These are phyloP conservation scores for Pseudococcus longispinus DNA, from an alignment of 2,888 invertebrate species.

Conservation along the genomic window DNA sequence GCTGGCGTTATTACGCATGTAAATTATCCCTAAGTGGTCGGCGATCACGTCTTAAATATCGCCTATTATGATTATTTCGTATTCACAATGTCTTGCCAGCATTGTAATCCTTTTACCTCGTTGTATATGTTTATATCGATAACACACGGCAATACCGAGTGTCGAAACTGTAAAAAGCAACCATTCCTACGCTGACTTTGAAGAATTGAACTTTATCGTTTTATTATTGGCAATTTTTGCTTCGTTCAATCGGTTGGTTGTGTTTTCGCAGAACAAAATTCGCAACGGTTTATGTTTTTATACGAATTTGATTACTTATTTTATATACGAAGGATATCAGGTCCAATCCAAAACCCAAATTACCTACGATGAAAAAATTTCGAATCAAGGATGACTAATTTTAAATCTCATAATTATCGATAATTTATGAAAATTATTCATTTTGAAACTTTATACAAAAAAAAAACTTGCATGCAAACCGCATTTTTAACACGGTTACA, in stretches of 20 bases:
- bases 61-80: neutral
- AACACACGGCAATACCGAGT: neutral
- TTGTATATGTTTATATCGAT: neutral
- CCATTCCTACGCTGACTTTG: neutral
- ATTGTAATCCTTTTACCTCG: neutral
- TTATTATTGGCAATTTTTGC: neutral
- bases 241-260: neutral
- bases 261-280: neutral
- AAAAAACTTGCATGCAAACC: neutral
- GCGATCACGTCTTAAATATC: slow-evolving; percentile 14
- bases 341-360: neutral
- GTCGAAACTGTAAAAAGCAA: neutral
- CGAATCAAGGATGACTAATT: neutral
- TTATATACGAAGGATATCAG: neutral
- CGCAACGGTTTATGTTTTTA: neutral
- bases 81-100: neutral
- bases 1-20: slow-evolving; percentile 27
- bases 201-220: neutral
- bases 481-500: neutral
- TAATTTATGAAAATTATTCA: neutral
- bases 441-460: too few species aligned
- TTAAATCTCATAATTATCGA: neutral
- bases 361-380: neutral
- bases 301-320: neutral
- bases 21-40: slow-evolving; percentile 14